phyloP scores from a whole-genome alignment of 2,888 invertebrate species.

The Stictocephala bisonia region DNA sequence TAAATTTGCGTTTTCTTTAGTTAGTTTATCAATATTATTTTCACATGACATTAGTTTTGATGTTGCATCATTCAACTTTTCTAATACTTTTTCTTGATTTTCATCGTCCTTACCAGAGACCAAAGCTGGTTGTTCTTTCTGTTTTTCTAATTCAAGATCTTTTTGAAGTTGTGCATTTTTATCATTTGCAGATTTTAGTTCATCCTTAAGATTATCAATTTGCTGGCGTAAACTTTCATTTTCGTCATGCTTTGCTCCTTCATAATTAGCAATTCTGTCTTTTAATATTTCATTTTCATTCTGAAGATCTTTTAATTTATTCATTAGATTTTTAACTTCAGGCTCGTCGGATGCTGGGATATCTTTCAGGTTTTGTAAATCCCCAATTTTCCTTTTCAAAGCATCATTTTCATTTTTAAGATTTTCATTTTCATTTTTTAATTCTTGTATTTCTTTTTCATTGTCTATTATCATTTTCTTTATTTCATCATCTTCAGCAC shows the following conservation, averaged over 20 bases:
- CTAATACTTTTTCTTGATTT: too few species aligned
- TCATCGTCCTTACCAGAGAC: too few species aligned
- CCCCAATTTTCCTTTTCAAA: neutral
- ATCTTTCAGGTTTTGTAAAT: neutral
- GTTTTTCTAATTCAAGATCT: too few species aligned
- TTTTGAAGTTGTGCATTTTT: too few species aligned
- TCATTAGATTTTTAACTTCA: neutral
- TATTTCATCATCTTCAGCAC: constrained; percentile 18
- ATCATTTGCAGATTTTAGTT: too few species aligned
- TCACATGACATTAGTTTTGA: too few species aligned
- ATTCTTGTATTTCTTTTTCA: constrained; percentile 2
- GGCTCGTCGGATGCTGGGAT: too few species aligned
- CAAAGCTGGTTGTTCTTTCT: too few species aligned
- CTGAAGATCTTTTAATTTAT: neutral
- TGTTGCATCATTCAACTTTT: too few species aligned
- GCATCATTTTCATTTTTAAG: neutral
- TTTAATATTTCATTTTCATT: neutral
- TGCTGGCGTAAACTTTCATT: too few species aligned
- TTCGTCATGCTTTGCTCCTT: neutral
- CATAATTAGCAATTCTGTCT: neutral
- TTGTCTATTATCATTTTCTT: neutral
- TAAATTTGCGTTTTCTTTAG: neutral
- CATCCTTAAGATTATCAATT: too few species aligned
- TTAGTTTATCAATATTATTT: neutral
- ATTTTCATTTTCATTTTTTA: constrained; percentile 6